Evolutionary conservation across 2,113 vertebrate genomes (phyloP), one percentile per base, ranked within the genome.

Genomic region (Tetraodon nigroviridis): DNA sequence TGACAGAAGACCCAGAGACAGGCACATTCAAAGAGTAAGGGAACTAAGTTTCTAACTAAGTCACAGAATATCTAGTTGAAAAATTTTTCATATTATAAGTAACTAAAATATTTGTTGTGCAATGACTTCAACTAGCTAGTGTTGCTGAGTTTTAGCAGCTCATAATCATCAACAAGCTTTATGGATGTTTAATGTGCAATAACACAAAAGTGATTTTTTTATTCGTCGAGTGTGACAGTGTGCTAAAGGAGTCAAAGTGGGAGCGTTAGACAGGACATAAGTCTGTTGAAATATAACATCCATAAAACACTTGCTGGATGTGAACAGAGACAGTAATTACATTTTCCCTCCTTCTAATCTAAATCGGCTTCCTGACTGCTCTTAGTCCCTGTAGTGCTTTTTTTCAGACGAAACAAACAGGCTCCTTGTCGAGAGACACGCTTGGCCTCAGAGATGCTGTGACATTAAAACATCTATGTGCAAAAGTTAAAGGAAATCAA

Each of bases 11-110:
- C 75, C 57, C 94, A 1, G 97, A 99, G 84, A 93, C 93, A 0
- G 83, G 89, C 79, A 95, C 94, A 15, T 95, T 92, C 45, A 98
- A 93, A 91, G 96, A 99, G 97, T 99, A 91, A 92, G 96, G 78
- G 11, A 22, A 18, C 10, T 24, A 18, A 10, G 6, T 51, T 55
- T 32, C 42, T 12, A 2, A 46, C 42, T 15, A n/a, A 7, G 15
- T n/a, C 13, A 46, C 11, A 46, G 14, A 46, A 2, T 10, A 37
- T 11, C 10, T 2, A 37, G 32, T 37, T 37, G 3, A 27, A 27
- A 6, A 27, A 27, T 27, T 27, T 27, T 27, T 12, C 1, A 2
- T 37, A 10, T 37, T 12, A 10, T 37, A 10, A 44, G 17, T 44
- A 17, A 44, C 10, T 55, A 16, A 51, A 61, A 42, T 51, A 50